Evolutionary conservation across 2,113 vertebrate genomes (phyloP), one percentile per base, ranked within the genome.

Genomic region (Muntiacus reevesi): DNA sequence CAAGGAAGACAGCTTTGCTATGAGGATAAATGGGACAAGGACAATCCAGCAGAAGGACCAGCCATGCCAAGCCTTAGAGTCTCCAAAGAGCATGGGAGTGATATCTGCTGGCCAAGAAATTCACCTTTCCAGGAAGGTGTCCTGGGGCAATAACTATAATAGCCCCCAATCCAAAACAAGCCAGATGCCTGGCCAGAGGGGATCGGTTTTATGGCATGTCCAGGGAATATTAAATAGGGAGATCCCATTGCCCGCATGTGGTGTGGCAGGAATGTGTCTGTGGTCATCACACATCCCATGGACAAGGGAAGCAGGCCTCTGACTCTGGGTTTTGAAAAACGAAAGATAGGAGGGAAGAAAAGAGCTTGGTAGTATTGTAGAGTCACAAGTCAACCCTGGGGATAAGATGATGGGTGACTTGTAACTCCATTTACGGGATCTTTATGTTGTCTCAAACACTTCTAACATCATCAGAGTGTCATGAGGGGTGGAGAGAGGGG

Each of bases 271-370:
- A 52, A 47, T 5, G 25, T 0, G 43, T 45, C 43, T 3, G 0
- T 4, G 78, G 30, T 78, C 36, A 0, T 50, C 60, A 5, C 28
- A 5, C 5, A 1, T 21, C 74, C 10, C 2, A 0, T 2, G 6
- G 17, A 2, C 23, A 0, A 3, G 33, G 0, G 17, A 50, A 71
- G 90, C 0, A 0, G 62, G 36, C 1, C 2, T 15, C 74, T 1
- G 6, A 6, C 3, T 16, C 82, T 40, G 30, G 7, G 25, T 33
- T 43, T 60, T n/a, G 17, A 87, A 55, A 85, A 86, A 13, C 36
- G 2, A n/a, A 79, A 79, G 36, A 6, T 1, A 40, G 33, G 7
- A 54, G 14, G 47, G 7, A 33, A 17, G 12, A 15, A 11, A 23
- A 71, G 2, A 7, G 6, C 7, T 1, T 1, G 7, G 45, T 30